phyloP scores from a whole-genome alignment of 2,797 vertebrate genomes.

The Luscinia luscinia region DNA sequence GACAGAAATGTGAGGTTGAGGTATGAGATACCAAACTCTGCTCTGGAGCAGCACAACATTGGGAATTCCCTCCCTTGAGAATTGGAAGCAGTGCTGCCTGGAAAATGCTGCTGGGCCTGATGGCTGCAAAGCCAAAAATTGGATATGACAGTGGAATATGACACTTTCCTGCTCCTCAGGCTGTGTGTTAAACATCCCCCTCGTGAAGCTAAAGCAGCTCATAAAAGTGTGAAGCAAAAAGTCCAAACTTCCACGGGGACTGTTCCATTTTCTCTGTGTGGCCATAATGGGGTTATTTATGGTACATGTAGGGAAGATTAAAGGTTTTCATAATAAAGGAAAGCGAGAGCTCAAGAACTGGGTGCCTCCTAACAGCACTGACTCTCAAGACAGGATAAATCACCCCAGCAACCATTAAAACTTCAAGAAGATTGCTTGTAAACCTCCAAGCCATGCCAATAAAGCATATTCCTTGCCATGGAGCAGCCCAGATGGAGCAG shows the following conservation, averaged over 20 bases:
- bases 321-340: constrained; percentile 85
- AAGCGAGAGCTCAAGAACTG: constrained; percentile 80
- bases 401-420: constrained; percentile 85
- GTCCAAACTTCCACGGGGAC: constrained; percentile 75
- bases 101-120: not conserved
- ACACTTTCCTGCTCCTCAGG: not conserved
- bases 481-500: constrained; percentile 67
- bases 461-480: constrained; percentile 73
- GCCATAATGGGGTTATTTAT: constrained; percentile 87
- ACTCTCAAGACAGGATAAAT: constrained; percentile 81
- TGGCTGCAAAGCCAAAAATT: not conserved
- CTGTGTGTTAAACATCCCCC: not conserved
- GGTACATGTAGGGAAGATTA: constrained; percentile 81
- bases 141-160: not conserved
- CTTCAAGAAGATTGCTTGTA: constrained; percentile 82
- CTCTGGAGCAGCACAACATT: not conserved
- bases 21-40: not conserved
- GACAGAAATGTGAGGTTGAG: not conserved
- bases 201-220: constrained; percentile 59
- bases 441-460: constrained; percentile 76
- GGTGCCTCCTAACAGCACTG: constrained; percentile 76
- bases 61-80: not conserved
- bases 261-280: constrained; percentile 82
- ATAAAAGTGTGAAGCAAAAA: constrained; percentile 71
- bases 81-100: not conserved